Evolutionary conservation across 2,797 vertebrate genomes (phyloP).

Genomic region (Aphelocoma californica): DNA sequence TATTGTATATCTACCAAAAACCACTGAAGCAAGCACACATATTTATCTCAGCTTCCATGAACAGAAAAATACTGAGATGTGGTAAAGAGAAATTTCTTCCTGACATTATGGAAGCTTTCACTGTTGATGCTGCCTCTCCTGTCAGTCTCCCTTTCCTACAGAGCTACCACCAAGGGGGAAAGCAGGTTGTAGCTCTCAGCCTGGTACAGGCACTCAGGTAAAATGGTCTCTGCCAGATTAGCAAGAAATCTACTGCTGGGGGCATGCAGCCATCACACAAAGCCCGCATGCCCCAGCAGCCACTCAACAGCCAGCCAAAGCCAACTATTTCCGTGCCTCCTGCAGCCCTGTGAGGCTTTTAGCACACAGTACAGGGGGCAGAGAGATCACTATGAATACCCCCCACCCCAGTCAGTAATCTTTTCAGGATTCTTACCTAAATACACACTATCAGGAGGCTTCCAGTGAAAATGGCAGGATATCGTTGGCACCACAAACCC

Average conservation of each 20-base stretch:
- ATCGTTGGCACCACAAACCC: background rate
- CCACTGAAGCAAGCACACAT: background rate
- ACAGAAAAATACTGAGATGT: background rate
- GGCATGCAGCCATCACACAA: accelerated
- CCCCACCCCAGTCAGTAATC: too few relatives aligned
- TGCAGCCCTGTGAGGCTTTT: background rate
- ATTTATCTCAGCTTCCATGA: background rate
- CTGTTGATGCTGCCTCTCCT: background rate
- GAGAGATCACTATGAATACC: background rate
- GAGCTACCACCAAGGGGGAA: background rate
- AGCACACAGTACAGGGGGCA: accelerated
- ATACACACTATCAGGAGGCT: background rate
- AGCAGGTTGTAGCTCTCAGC: background rate
- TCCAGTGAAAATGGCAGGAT: background rate
- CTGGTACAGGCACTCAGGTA: background rate
- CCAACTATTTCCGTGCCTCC: background rate
- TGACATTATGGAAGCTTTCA: background rate
- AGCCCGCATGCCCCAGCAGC: accelerated
- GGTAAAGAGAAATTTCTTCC: background rate
- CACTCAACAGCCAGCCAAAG: background rate
- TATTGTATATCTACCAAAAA: background rate
- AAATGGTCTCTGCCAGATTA: background rate
- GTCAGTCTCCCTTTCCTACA: background rate
- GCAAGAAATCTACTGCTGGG: background rate
- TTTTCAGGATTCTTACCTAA: background rate